phyloP scores from a whole-genome alignment of 1,140 invertebrate genomes.

The Philopotamus ludificatus region DNA sequence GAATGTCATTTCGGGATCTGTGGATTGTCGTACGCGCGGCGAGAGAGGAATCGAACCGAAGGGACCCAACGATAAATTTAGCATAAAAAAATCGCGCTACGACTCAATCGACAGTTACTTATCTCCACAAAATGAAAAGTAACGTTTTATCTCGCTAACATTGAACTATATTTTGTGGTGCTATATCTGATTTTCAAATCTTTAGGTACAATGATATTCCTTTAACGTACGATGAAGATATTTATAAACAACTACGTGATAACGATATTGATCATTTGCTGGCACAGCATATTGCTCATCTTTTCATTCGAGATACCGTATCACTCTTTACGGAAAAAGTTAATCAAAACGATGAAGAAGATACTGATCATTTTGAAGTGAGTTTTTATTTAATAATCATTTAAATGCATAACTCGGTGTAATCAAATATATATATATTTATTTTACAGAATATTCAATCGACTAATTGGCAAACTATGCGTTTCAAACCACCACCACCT shows the following conservation, averaged over 20 bases:
- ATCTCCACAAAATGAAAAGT: constrained; percentile 78
- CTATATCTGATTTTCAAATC: background rate
- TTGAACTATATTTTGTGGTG: too few species aligned
- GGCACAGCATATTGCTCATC: constrained; percentile 94
- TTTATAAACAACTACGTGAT: constrained; percentile 78
- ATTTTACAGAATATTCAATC: constrained; percentile 93
- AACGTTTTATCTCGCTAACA: constrained; percentile 28
- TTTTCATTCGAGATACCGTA: constrained; percentile 97
- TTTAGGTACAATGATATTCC: constrained; percentile 86
- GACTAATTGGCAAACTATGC: constrained; percentile 99
- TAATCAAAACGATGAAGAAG: constrained; percentile 88
- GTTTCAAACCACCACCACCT: constrained; percentile 96
- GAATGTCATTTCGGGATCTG: constrained; percentile 92
- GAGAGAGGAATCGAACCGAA: constrained; percentile 84
- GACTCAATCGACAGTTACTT: constrained; percentile 98
- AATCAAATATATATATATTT: constrained; percentile 14
- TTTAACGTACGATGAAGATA: constrained; percentile 80
- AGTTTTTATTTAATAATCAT: constrained; percentile 5
- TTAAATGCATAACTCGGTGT: background rate
- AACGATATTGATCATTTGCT: constrained; percentile 89
- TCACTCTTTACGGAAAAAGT: constrained; percentile 96
- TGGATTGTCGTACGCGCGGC: constrained; percentile 93
- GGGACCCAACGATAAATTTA: constrained; percentile 71
- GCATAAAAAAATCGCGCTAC: constrained; percentile 94
- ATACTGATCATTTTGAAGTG: constrained; percentile 99